phyloP scores from a whole-genome alignment of 2,797 vertebrate species.

The Eulemur mongoz region DNA sequence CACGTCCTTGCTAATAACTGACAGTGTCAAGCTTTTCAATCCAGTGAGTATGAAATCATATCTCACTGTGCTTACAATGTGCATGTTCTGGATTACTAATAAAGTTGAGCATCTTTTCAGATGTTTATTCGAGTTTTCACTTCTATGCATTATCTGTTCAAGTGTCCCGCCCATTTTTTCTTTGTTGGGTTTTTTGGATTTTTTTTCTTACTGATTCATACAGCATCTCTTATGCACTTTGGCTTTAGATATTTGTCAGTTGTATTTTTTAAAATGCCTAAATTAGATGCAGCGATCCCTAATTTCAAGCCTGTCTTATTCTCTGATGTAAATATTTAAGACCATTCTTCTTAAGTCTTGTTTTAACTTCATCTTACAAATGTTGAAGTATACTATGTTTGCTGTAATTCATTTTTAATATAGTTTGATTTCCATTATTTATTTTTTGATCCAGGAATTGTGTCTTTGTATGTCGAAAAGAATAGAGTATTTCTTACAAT shows the following conservation, averaged over 20 bases:
- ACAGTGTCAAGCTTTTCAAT: background rate
- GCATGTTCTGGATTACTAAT: background rate
- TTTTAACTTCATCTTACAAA: background rate
- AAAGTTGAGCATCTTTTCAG: background rate
- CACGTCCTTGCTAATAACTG: background rate
- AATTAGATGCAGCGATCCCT: background rate
- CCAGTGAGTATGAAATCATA: background rate
- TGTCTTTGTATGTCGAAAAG: background rate
- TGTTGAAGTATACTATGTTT: background rate
- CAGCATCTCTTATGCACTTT: background rate
- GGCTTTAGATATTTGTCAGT: background rate
- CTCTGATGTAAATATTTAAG: background rate
- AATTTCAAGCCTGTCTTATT: background rate
- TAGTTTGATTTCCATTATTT: slow-evolving; percentile 15
- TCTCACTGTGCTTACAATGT: background rate
- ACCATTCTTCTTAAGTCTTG: background rate
- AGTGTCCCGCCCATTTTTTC: background rate
- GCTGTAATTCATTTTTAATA: background rate
- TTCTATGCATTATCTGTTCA: background rate
- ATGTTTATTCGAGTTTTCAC: background rate
- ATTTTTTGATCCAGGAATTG: background rate
- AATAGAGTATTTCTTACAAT: background rate
- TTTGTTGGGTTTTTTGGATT: background rate
- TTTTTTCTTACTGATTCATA: background rate
- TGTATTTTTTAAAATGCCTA: background rate